phyloP scores from a whole-genome alignment of 2,113 vertebrate species.

The Apodemus speciosus region DNA sequence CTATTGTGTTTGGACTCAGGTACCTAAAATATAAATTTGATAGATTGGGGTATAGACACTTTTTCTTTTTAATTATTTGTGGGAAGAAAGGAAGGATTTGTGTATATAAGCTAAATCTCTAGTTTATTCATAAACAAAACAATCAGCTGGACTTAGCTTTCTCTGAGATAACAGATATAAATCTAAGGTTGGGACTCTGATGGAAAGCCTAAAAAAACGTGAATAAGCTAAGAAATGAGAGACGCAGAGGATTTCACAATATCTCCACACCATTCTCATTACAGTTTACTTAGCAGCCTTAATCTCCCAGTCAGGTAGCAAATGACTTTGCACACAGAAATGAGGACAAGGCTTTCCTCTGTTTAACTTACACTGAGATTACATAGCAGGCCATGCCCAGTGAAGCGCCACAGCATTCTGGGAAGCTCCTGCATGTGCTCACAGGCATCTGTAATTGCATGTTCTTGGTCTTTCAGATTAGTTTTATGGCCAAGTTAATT shows the following conservation, averaged over 20 bases:
- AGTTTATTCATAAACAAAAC: background rate
- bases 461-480: constrained; percentile 63
- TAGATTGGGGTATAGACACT: background rate
- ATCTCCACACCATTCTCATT: constrained; percentile 51
- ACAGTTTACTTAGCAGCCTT: constrained; percentile 47
- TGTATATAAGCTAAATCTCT: background rate
- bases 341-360: constrained; percentile 62
- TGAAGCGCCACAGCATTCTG: constrained; percentile 60
- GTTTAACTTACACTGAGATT: constrained; percentile 55
- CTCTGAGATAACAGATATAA: constrained; percentile 51
- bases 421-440: constrained; percentile 16
- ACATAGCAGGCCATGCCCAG: constrained; percentile 62
- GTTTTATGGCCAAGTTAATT: constrained; percentile 59
- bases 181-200: constrained; percentile 11
- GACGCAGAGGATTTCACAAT: background rate
- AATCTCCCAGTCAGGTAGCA: constrained; percentile 56
- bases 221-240: constrained; percentile 16
- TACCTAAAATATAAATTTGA: constrained; percentile 44
- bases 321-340: constrained; percentile 66
- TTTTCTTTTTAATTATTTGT: background rate
- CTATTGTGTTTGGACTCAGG: background rate
- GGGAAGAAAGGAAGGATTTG: background rate
- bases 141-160: constrained; percentile 11
- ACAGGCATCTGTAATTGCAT: constrained; percentile 58
- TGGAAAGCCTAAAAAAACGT: constrained; percentile 51